phyloP scores from a whole-genome alignment of 1,140 invertebrate genomes.

The Aphidius gifuensis region DNA sequence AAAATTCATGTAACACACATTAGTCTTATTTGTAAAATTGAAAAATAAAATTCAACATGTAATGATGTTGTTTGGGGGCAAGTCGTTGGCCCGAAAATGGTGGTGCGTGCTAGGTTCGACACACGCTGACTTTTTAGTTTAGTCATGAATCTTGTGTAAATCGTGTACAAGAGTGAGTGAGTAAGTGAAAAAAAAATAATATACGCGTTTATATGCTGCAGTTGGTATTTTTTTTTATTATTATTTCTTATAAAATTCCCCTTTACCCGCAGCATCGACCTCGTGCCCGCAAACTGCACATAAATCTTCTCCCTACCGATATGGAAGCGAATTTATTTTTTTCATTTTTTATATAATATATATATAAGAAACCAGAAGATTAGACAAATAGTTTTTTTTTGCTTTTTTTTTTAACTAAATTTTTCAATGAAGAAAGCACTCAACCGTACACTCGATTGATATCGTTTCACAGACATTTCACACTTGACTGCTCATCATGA shows the following conservation, averaged over 20 bases:
- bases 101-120: slow-evolving; percentile 5
- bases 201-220: neutral
- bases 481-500: slow-evolving; percentile 23
- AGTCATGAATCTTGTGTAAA: too few relatives aligned
- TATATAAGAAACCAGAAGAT: too few relatives aligned
- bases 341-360: too few relatives aligned
- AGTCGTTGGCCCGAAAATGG: slow-evolving; percentile 22
- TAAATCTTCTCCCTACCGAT: slow-evolving; percentile 22
- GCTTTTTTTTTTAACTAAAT: slow-evolving; percentile 1
- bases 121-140: neutral
- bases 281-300: slow-evolving; percentile 23
- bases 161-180: neutral
- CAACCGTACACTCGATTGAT: slow-evolving; percentile 20
- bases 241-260: neutral
- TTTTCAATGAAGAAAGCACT: slow-evolving; percentile 24
- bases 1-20: too few relatives aligned
- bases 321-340: slow-evolving; percentile 17
- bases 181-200: neutral
- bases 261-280: slow-evolving; percentile 5
- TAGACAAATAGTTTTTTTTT: slow-evolving; percentile 8
- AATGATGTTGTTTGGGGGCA: too few relatives aligned
- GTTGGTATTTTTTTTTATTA: neutral
- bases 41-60: too few relatives aligned
- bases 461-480: slow-evolving; percentile 23
- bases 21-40: too few relatives aligned